Evolutionary conservation across 2,888 invertebrate species (phyloP).

Genomic region (Diadegma fenestrale): DNA sequence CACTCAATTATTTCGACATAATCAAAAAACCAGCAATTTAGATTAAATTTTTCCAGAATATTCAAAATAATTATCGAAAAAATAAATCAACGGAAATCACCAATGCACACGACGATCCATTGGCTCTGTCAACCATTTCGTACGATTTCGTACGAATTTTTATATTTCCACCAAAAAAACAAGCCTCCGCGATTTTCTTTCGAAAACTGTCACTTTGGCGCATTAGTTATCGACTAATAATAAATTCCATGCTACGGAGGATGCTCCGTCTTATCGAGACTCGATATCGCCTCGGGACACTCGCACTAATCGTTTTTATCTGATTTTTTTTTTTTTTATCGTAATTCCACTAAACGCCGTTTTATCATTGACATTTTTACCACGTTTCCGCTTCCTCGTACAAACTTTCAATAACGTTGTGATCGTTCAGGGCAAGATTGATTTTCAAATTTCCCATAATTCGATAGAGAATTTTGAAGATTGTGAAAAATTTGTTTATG

Average conservation of each 20-base stretch:
- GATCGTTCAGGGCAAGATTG: background rate
- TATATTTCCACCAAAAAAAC: background rate
- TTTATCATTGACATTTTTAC: background rate
- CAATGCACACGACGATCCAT: slow-evolving; percentile 32
- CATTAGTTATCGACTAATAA: slow-evolving; percentile 36
- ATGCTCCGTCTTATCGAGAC: slow-evolving; percentile 44
- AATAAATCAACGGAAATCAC: slow-evolving; percentile 42
- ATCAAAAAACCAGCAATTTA: background rate
- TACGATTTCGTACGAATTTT: slow-evolving; percentile 34
- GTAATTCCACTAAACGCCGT: slow-evolving; percentile 1
- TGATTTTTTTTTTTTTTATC: background rate
- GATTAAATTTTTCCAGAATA: background rate
- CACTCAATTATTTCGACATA: slow-evolving; percentile 3
- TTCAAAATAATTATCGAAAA: background rate
- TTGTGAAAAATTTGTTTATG: background rate
- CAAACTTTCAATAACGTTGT: background rate
- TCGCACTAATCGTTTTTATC: slow-evolving; percentile 54
- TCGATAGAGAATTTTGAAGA: background rate
- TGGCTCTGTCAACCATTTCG: slow-evolving; percentile 41
- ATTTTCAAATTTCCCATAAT: background rate
- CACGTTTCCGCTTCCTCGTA: background rate
- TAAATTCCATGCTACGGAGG: background rate
- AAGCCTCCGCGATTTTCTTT: background rate
- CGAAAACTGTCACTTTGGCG: slow-evolving; percentile 17
- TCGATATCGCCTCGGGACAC: slow-evolving; percentile 37